Conservation (phyloP, 2,113 vertebrate genomes). For the Centrocercus urophasianus region DNA sequence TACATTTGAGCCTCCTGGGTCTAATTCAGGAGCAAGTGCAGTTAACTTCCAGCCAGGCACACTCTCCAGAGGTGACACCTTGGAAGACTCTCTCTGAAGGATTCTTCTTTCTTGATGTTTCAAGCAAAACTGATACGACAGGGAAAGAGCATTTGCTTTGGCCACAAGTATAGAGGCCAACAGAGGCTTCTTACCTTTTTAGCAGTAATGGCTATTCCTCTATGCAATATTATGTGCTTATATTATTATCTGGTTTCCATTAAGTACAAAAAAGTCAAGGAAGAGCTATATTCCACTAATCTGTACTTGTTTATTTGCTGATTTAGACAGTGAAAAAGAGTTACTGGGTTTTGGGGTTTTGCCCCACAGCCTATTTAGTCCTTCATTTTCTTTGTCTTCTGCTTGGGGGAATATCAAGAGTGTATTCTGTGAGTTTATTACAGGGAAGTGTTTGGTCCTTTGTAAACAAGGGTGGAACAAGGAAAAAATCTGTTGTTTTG, state of each 20-base stretch:
- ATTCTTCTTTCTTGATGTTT: background rate
- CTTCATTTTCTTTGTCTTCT: background rate
- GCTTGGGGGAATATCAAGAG: rapidly evolving
- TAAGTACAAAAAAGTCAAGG: background rate
- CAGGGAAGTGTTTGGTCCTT: background rate
- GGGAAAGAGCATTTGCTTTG: background rate
- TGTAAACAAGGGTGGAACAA: background rate
- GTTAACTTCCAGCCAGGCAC: background rate
- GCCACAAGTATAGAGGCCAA: background rate
- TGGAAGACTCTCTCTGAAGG: background rate
- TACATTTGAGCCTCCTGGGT: background rate
- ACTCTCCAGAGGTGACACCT: background rate
- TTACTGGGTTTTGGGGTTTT: background rate
- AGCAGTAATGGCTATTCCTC: background rate
- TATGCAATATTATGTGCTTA: background rate
- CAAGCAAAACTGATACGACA: background rate
- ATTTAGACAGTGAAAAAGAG: background rate
- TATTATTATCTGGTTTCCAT: background rate
- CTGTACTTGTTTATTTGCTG: background rate
- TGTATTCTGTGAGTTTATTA: background rate
- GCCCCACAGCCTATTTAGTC: background rate
- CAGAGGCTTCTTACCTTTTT: background rate
- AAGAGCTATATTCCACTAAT: background rate
- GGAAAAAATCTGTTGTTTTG: background rate
- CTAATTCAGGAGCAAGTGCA: background rate